phyloP scores from a whole-genome alignment of 1,140 invertebrate genomes.

The Mamestra configurata region DNA sequence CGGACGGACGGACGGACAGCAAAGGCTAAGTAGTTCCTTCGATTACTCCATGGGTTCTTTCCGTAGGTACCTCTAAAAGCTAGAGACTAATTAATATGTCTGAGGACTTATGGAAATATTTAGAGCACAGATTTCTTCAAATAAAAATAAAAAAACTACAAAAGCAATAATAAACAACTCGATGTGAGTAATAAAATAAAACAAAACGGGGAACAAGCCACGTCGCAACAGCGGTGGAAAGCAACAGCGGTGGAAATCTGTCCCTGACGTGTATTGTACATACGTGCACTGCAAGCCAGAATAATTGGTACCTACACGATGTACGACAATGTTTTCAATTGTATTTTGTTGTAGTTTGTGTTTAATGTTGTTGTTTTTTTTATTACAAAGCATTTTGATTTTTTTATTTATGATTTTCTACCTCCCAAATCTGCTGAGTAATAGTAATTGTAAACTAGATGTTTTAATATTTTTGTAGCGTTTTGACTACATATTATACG shows the following conservation, averaged over 20 bases:
- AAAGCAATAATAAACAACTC: background rate
- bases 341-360: conserved; percentile 3
- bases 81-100: too few species aligned
- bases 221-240: conserved; percentile 12
- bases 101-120: background rate
- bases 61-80: too few species aligned
- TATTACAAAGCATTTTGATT: too few species aligned
- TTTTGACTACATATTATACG: too few species aligned
- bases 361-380: background rate
- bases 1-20: too few species aligned
- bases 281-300: conserved; percentile 49
- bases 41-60: too few species aligned
- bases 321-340: conserved; percentile 33
- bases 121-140: background rate
- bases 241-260: conserved; percentile 52
- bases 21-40: too few species aligned
- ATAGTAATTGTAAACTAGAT: too few species aligned
- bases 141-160: background rate
- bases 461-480: too few species aligned
- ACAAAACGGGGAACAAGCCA: conserved; percentile 17
- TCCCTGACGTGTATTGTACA: conserved; percentile 61
- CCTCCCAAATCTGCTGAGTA: too few species aligned
- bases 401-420: too few species aligned
- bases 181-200: conserved; percentile 48
- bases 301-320: conserved; percentile 5